These are phyloP conservation scores for Meleagris gallopavo DNA, from an alignment of 2,113 vertebrate species.

Conservation along the genomic window DNA sequence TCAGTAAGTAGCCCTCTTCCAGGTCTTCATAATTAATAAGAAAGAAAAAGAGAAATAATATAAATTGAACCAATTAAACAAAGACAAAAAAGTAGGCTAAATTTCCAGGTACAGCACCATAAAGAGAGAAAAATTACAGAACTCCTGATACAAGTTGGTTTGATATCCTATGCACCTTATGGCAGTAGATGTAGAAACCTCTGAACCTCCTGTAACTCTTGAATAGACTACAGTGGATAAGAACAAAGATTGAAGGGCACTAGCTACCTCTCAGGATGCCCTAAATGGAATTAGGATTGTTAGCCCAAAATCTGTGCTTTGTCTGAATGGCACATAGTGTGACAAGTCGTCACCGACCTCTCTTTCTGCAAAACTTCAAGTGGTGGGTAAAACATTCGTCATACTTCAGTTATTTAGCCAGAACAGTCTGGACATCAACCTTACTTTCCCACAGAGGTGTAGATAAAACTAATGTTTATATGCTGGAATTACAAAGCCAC, in stretches of 20 bases:
- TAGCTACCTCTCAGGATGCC: background rate
- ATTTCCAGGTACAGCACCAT: background rate
- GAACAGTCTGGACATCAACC: background rate
- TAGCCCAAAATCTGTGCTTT: fast-evolving
- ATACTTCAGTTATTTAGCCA: background rate
- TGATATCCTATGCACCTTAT: background rate
- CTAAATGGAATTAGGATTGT: background rate
- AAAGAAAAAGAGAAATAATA: background rate
- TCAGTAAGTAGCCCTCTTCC: background rate
- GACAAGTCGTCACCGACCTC: background rate
- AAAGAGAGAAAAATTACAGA: background rate
- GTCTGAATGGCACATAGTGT: background rate
- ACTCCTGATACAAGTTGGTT: background rate
- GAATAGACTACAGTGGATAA: background rate
- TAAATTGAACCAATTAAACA: fast-evolving
- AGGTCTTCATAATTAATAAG: background rate
- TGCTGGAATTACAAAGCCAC: background rate
- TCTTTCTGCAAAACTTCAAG: background rate
- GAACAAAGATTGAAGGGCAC: background rate
- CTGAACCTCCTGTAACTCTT: background rate
- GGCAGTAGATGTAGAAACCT: background rate
- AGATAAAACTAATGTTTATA: background rate
- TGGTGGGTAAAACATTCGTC: background rate
- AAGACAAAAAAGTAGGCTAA: background rate
- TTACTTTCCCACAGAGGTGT: background rate